Evolutionary conservation across 2,113 vertebrate species (phyloP).

Genomic region (Damaliscus lunatus): DNA sequence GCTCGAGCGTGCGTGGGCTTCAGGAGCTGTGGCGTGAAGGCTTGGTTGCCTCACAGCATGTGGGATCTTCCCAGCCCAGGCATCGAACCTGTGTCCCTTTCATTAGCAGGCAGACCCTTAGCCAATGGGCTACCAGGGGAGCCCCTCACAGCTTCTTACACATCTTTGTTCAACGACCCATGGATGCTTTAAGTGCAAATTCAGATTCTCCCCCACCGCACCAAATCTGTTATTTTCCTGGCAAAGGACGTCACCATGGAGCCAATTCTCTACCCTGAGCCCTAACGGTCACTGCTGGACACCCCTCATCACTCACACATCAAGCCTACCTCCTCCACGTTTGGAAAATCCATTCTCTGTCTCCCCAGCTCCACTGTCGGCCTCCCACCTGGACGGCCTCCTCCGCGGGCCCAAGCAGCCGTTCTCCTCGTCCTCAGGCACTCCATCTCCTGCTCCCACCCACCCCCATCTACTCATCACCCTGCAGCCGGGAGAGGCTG

Average conservation of each 20-base stretch:
- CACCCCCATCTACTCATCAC: background rate
- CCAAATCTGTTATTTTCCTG: background rate
- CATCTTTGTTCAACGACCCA: background rate
- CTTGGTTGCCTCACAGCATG: background rate
- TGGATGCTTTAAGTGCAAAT: background rate
- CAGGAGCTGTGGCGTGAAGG: fast-evolving
- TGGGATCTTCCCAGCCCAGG: background rate
- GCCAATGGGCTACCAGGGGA: background rate
- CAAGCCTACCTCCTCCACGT: background rate
- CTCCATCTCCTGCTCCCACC: background rate
- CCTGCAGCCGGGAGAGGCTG: background rate
- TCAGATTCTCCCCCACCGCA: background rate
- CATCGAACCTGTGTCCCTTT: background rate
- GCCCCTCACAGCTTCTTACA: background rate
- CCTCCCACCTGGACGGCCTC: background rate
- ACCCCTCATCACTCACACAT: too few species aligned
- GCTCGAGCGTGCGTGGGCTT: background rate
- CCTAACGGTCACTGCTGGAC: background rate
- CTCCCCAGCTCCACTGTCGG: background rate
- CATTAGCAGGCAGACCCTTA: background rate
- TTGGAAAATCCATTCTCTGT: background rate
- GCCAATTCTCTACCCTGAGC: background rate
- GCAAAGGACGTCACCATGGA: background rate
- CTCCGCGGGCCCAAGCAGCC: too few species aligned
- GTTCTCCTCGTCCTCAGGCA: background rate